Evolutionary conservation across 2,113 vertebrate genomes (phyloP).

Genomic region (Pelvicachromis taeniatus): DNA sequence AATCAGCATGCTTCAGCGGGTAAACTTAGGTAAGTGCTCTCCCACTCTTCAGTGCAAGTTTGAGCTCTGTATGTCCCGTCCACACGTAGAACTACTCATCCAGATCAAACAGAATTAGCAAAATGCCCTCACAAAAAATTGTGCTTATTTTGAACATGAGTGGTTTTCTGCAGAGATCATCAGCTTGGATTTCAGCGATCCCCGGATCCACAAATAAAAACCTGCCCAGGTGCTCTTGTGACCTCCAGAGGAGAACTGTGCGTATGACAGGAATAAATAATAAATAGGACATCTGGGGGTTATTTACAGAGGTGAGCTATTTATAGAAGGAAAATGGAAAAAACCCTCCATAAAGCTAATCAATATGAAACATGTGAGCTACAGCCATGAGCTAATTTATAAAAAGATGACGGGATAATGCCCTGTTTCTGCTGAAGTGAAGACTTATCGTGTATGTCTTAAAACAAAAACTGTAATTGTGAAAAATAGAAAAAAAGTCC

Average conservation of each 20-base stretch:
- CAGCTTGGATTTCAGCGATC: neutral
- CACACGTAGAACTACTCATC: neutral
- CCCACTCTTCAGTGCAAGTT: slow-evolving; percentile 40
- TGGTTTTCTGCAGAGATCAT: neutral
- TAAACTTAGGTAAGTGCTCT: neutral
- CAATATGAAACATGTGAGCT: slow-evolving; percentile 20
- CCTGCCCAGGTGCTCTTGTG: neutral
- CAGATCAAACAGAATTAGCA: neutral
- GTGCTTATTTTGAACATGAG: slow-evolving; percentile 32
- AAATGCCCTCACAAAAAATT: slow-evolving; percentile 3
- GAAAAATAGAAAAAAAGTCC: neutral
- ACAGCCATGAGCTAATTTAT: slow-evolving; percentile 17
- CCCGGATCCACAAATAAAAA: neutral
- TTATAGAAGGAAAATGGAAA: slow-evolving; percentile 5
- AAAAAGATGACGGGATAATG: slow-evolving; percentile 20
- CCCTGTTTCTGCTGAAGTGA: neutral
- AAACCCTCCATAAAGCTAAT: neutral
- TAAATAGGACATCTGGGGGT: slow-evolving; percentile 45
- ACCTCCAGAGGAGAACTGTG: slow-evolving; percentile 36
- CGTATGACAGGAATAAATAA: slow-evolving; percentile 63
- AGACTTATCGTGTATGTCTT: neutral
- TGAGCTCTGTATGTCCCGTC: neutral
- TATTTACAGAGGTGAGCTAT: slow-evolving; percentile 51
- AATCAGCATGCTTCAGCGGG: slow-evolving; percentile 49
- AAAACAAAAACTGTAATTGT: neutral